Base-by-base conservation (phyloP, 1,140 invertebrate species). In the Pachyrhynchus sulphureomaculatus region DNA sequence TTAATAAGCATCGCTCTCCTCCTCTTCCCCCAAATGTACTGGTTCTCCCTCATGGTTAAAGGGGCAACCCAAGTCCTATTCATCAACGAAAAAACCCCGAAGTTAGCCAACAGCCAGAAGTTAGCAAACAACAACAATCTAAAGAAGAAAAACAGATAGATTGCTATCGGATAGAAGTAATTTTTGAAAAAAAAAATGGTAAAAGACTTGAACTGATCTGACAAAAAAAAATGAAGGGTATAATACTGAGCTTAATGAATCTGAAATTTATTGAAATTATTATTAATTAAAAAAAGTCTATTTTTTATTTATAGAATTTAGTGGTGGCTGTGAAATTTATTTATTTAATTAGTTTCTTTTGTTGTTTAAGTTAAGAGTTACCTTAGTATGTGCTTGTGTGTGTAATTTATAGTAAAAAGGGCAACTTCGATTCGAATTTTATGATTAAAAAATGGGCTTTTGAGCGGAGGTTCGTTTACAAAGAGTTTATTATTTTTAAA, bases 21-120 rank as follows among this genome's bases (percentile, higher is more conserved):
- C 10, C 75, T 86, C 52, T 75, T 86, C 47, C 86, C 86, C 4
- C 86, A 88, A 70, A 70, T 88, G 32, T 88, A 88, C 76, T 88
- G 86, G 86, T 87, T 87, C 76, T 81, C 80, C 68, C 76, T 88
- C 55, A 87, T 88, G 85, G 75, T 84, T 1, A 73, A 75, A 47
- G 86, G 85, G 1, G 84, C 86, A 0, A 69, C 83, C 4, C 82
- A 85, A 72, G 79, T 86, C 51, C 71, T 81, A 13, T 68, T 61
- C 21, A 23, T 33, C 2, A 51, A 56, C 13, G 33, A 60, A 9
- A 59, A 45, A 32, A 13, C 42, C 10, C 44, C 48, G 18, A 36
- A 42, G 23, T 6, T 47, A 2, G 29, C 58, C 4, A 68, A 64
- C 18, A n/a, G n/a, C n/a, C n/a, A n/a, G n/a, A n/a, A n/a, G n/a